A percentile compares a stretch with the other conserved stretches of the same genome.
Evolutionary conservation across 2,888 invertebrate species (phyloP).

Genomic region (Euplagia quadripunctaria): DNA sequence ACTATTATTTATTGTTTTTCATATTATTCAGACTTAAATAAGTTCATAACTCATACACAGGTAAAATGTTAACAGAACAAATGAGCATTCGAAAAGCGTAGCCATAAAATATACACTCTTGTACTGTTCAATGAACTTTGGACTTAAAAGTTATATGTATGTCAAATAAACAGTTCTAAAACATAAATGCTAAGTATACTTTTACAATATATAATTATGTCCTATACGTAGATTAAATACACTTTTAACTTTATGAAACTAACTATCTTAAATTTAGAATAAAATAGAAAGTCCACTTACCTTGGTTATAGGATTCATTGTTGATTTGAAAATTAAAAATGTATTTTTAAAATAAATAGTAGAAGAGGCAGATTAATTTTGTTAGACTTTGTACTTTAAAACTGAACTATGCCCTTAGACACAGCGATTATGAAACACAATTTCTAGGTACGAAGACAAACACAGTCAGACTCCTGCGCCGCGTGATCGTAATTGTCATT

Average conservation of each 20-base stretch:
- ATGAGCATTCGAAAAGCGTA: neutral
- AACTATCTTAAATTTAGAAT: neutral
- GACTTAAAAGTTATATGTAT: slow-evolving; percentile 41
- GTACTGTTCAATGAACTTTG: slow-evolving; percentile 54
- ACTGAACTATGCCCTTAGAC: slow-evolving; percentile 37
- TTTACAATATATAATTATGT: neutral
- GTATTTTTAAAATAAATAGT: neutral
- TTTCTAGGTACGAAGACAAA: neutral
- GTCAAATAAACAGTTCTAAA: neutral
- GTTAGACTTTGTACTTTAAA: slow-evolving; percentile 23
- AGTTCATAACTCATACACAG: neutral
- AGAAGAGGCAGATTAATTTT: neutral
- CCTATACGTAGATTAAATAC: neutral
- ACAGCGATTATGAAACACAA: slow-evolving; percentile 2
- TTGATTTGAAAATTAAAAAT: slow-evolving; percentile 18
- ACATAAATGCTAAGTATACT: neutral
- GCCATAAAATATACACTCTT: neutral
- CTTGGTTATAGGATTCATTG: slow-evolving; percentile 72
- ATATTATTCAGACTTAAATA: neutral
- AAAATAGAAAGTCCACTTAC: slow-evolving; percentile 56
- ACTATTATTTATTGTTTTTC: neutral
- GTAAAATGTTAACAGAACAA: no score
- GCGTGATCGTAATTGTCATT: slow-evolving; percentile 16
- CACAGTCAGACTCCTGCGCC: slow-evolving; percentile 51
- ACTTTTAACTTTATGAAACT: neutral